Evolutionary conservation across 2,113 vertebrate genomes (phyloP).

Genomic region (Oreotrochilus melanogaster): DNA sequence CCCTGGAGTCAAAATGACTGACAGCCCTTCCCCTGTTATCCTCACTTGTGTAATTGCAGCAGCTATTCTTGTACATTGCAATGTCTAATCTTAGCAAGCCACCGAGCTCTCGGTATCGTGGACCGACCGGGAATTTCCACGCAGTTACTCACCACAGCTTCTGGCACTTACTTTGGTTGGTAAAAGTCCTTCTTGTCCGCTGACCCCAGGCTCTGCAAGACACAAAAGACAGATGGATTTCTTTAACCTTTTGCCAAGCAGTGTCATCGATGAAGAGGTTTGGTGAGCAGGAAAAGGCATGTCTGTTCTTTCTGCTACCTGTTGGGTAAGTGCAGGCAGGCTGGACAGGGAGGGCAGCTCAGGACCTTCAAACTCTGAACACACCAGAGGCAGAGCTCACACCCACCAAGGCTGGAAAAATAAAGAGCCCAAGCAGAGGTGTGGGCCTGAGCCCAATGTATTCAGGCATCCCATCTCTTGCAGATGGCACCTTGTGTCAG

Average conservation of each 20-base stretch:
- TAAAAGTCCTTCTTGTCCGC: constrained; percentile 86
- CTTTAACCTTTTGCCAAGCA: background rate
- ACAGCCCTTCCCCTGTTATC: constrained; percentile 27
- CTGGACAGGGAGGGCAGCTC: background rate
- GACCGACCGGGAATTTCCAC: constrained; percentile 37
- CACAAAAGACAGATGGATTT: constrained; percentile 7
- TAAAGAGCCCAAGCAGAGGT: background rate
- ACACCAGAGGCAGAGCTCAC: fast-evolving
- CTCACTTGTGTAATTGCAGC: constrained; percentile 53
- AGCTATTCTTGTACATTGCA: constrained; percentile 48
- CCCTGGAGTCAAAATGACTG: constrained; percentile 27
- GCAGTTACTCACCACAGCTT: constrained; percentile 28
- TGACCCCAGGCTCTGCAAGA: constrained; percentile 86
- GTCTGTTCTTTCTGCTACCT: background rate
- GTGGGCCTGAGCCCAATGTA: background rate
- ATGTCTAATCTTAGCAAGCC: constrained; percentile 56
- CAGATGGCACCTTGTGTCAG: background rate
- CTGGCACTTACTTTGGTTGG: constrained; percentile 82
- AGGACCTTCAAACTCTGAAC: background rate
- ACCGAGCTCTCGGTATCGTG: background rate
- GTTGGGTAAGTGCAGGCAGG: background rate
- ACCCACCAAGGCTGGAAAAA: background rate
- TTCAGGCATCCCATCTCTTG: background rate
- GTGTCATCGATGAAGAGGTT: background rate
- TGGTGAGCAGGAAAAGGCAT: background rate